Conservation (phyloP, 2,888 invertebrate species). For the Stomorhina lunata region DNA sequence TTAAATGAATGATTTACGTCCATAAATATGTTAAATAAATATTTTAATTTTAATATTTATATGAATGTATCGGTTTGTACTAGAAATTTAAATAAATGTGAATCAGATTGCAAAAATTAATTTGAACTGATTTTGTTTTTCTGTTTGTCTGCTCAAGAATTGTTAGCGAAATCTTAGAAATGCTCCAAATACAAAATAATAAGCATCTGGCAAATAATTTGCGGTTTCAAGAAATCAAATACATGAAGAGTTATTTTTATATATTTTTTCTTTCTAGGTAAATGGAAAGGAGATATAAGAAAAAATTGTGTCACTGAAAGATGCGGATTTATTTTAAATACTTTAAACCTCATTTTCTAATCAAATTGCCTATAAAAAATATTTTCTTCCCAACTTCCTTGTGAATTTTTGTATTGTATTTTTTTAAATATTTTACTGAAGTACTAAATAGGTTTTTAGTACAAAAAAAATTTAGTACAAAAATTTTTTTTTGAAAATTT, state of each 20-base stretch:
- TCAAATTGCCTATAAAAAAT: no score
- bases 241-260: constrained; percentile 4
- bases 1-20: background rate
- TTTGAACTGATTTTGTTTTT: no score
- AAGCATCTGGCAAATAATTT: constrained; percentile 50
- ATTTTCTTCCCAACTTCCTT: no score
- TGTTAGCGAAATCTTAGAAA: constrained; percentile 53
- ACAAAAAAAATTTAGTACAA: no score
- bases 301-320: constrained; percentile 34
- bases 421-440: no score
- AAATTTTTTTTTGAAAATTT: no score
- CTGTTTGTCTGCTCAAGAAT: no score
- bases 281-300: background rate
- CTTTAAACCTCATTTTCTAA: constrained; percentile 40
- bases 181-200: constrained; percentile 29
- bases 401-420: no score
- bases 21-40: background rate
- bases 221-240: constrained; percentile 51
- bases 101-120: constrained; percentile 22
- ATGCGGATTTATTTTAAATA: constrained; percentile 9
- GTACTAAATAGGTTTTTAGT: no score
- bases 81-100: background rate
- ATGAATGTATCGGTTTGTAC: background rate
- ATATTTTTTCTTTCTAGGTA: background rate
- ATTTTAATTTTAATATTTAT: background rate